Percentiles rank a stretch among this genome's conserved stretches.
Conservation (phyloP, 64 coral and sea anemone genomes). For the Porites lutea region DNA sequence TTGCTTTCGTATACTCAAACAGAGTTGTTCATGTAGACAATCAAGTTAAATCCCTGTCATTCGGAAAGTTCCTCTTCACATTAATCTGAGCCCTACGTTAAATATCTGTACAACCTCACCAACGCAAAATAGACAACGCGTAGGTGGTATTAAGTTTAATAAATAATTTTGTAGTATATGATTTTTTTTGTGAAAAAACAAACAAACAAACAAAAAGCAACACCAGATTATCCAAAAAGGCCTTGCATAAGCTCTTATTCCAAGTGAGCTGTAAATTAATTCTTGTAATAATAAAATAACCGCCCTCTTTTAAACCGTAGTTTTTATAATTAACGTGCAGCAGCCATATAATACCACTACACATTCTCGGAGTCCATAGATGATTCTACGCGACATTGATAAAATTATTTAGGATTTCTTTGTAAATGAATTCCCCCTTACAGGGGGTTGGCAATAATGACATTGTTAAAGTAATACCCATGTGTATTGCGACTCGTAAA, state of each 20-base stretch:
- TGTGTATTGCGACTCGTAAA: background rate
- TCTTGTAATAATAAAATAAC: background rate
- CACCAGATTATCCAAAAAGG: background rate
- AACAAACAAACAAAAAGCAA: background rate
- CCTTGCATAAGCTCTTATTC: background rate
- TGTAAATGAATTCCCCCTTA: background rate
- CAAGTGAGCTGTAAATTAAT: constrained; percentile 8
- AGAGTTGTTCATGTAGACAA: no score
- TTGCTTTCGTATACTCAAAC: no score
- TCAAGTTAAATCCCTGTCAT: no score
- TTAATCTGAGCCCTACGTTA: background rate
- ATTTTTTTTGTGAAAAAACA: constrained; percentile 2
- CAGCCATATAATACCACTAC: no score
- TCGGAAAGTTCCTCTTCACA: no score
- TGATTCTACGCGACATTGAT: background rate
- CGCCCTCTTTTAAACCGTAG: background rate
- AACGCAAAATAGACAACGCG: background rate
- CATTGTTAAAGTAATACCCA: background rate
- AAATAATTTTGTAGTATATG: constrained; percentile 7
- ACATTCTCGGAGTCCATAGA: background rate
- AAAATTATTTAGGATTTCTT: no score
- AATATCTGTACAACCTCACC: background rate
- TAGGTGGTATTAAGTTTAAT: background rate
- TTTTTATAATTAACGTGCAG: no score
- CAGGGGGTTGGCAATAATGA: background rate